Conservation (phyloP, 1,140 invertebrate genomes). For the Belonocnema kinseyi region DNA sequence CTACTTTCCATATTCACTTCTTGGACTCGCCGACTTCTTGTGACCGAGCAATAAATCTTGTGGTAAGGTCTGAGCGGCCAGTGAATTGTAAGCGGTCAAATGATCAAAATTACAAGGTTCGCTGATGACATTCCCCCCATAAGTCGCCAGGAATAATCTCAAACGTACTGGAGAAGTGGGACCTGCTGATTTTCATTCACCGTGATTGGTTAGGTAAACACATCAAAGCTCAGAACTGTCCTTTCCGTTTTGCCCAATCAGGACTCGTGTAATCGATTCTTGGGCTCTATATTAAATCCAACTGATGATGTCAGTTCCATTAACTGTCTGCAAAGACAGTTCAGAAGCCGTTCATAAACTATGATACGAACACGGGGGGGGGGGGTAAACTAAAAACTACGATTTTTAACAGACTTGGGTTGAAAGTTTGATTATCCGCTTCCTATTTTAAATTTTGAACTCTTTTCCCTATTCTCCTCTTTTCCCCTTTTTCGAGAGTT, state of each 20-base stretch:
- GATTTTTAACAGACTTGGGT: too few species aligned
- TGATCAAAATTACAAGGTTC: constrained; percentile 75
- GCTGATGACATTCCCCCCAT: constrained; percentile 68
- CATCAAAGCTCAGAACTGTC: neutral
- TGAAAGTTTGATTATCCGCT: too few species aligned
- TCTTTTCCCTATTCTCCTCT: too few species aligned
- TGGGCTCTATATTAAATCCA: too few species aligned
- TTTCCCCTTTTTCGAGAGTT: too few species aligned
- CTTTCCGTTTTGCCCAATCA: constrained; percentile 3
- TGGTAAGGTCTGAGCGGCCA: constrained; percentile 61
- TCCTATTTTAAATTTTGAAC: too few species aligned
- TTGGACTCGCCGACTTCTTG: constrained; percentile 43
- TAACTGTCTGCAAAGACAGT: too few species aligned
- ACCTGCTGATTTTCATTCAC: constrained; percentile 43
- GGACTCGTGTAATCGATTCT: too few species aligned
- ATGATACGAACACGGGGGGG: too few species aligned
- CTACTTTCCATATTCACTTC: constrained; percentile 50
- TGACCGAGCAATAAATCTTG: constrained; percentile 69
- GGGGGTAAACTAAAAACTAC: too few species aligned
- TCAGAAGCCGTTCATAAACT: too few species aligned
- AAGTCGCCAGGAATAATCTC: constrained; percentile 56
- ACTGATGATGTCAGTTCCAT: too few species aligned
- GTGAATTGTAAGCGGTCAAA: constrained; percentile 72
- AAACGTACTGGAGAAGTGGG: constrained; percentile 36
- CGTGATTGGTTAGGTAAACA: constrained; percentile 47